Evolutionary conservation across 2,797 vertebrate genomes (phyloP), one percentile per base, ranked within the genome.

Genomic region (Setipinna tenuifilis): DNA sequence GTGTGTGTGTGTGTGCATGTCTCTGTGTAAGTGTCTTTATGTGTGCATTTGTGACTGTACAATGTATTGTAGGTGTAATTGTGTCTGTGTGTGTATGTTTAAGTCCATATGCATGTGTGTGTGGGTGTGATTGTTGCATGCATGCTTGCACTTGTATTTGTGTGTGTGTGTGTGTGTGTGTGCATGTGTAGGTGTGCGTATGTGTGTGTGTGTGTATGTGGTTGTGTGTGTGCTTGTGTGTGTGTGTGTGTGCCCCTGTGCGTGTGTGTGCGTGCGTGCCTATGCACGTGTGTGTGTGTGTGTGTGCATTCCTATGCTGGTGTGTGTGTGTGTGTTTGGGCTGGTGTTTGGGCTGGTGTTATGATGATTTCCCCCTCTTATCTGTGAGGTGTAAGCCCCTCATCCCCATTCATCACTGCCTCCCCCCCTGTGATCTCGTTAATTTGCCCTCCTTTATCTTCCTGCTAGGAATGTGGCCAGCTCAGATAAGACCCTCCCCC

Each of bases 341-440:
- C 85, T 86, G 85, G 71, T 58, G 31, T 82, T 50, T 9, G 83
- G 81, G 31, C 9, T 89, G 90, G 91, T 91, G 90, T 92, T 88
- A 90, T 90, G 91, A 91, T 91, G 91, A 90, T 94, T 94, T 91
- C 91, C 91, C 90, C 87, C 21, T 80, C 93, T 94, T 95, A 94
- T 95, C 94, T 91, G 85, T 87, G 85, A 92, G 90, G 89, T 94
- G 92, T 94, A 92, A 91, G 92, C 92, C 90, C 89, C 92, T 94
- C 91, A 91, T 94, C 92, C 87, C 90, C 89, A 95, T 95, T 94
- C 88, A 94, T 95, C 94, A 94, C 90, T 93, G 93, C 90, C 93
- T 93, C 85, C 86, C 87, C 11, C 85, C 75, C 80, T 75, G 90
- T 92, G 91, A 92, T 94, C 89, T 90, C 90, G 85, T 93, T 93